A percentile compares a stretch with the other conserved stretches of the same genome.
phyloP scores from a whole-genome alignment of 2,113 vertebrate genomes.

The Leptosomus discolor region DNA sequence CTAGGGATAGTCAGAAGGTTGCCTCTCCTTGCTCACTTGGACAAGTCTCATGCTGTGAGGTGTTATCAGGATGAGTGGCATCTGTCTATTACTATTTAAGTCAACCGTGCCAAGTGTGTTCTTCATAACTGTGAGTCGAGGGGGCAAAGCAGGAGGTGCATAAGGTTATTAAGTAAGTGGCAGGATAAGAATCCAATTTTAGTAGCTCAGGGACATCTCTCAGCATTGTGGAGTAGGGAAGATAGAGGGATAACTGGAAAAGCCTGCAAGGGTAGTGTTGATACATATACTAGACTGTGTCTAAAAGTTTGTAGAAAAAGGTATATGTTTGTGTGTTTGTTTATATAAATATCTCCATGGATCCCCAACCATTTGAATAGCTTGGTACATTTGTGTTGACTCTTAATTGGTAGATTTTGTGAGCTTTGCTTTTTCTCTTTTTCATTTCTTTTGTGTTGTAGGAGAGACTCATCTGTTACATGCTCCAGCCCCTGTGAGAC shows the following conservation, averaged over 20 bases:
- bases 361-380: neutral
- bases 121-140: neutral
- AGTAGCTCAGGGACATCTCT: neutral
- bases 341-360: neutral
- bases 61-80: neutral
- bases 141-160: neutral
- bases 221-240: neutral
- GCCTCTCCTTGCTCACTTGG: neutral
- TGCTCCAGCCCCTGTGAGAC: neutral
- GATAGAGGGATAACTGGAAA: neutral
- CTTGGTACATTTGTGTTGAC: neutral
- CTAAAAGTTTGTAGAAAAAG: neutral
- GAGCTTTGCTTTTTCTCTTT: neutral
- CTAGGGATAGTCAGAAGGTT: neutral
- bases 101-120: accelerated
- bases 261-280: neutral
- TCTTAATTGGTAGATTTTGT: neutral
- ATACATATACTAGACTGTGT: neutral
- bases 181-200: neutral
- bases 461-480: neutral
- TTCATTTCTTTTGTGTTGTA: neutral
- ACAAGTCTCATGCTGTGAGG: neutral
- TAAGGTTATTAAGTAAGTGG: neutral
- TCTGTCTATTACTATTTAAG: neutral
- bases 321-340: neutral